Evolutionary conservation across 2,113 vertebrate genomes (phyloP), one percentile per base, ranked within the genome.

Genomic region (Strigops habroptila): DNA sequence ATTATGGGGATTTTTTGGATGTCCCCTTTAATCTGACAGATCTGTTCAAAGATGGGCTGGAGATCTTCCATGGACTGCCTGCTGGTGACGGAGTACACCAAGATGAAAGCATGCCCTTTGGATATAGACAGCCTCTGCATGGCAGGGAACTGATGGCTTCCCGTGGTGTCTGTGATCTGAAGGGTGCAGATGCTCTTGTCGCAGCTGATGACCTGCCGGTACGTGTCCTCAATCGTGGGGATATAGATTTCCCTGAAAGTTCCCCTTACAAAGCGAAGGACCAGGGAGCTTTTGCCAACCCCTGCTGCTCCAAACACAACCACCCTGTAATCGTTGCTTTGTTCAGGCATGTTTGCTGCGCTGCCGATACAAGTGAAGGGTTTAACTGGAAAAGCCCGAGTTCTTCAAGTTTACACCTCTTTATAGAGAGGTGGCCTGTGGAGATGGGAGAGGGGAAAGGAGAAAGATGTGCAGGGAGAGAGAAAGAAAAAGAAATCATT

Each of bases 101-200:
- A 24, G 95, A 98, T 96, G 95, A 98, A 98, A 15, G 97, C 97
- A 14, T 98, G 98, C 21, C 98, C 98, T 69, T 96, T 97, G 88
- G 98, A 97, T 21, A 98, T 98, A 6, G 98, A 98, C 53, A 98
- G 92, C 59, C 98, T 90, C 95, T 97, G 98, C 98, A 98, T 98
- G 15, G 98, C 98, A 7, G 98, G 98, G 86, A 98, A 98, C 93
- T 98, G 98, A 41, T 98, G 97, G 92, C 97, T 98, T 10, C 98
- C 98, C 2, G 98, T 97, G 63, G 98, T 98, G 96, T 98, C 98
- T 1, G 98, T 98, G 37, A 98, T 98, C 92, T 98, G 98, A 8
- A 98, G 97, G 39, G 98, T 98, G 93, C 98, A 98, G 83, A 98
- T 94, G 95, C 96, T 98, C 92, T 97, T 97, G 37, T 98, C 98